Evolutionary conservation across 1,140 invertebrate species (phyloP).

Genomic region (Zaprionus nigranus): DNA sequence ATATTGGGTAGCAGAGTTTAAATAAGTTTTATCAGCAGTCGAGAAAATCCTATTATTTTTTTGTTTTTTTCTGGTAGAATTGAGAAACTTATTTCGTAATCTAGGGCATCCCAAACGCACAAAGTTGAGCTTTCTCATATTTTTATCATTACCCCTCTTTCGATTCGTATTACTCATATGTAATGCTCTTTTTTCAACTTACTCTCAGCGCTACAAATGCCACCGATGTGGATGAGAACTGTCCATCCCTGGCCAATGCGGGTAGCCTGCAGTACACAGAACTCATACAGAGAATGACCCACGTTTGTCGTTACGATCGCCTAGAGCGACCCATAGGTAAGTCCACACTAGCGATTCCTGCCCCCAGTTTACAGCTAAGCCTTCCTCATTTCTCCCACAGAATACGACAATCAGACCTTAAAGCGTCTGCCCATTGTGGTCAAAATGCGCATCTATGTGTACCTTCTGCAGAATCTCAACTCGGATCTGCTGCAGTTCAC

Average conservation of each 20-base stretch:
- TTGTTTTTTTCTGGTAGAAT: background rate
- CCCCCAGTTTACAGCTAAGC: background rate
- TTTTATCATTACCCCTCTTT: slow-evolving; percentile 30
- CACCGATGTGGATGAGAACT: slow-evolving; percentile 62
- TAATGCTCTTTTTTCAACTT: background rate
- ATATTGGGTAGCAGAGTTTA: too few relatives aligned
- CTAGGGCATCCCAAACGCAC: background rate
- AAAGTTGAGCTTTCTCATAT: background rate
- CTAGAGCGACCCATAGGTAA: slow-evolving; percentile 72
- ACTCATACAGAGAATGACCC: slow-evolving; percentile 75
- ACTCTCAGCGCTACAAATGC: slow-evolving; percentile 47
- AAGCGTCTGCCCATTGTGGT: slow-evolving; percentile 86
- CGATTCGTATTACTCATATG: slow-evolving; percentile 19
- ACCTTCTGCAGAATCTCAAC: slow-evolving; percentile 91
- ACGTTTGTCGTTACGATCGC: slow-evolving; percentile 80
- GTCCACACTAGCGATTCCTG: background rate
- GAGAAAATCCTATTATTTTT: too few relatives aligned
- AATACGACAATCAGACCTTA: slow-evolving; percentile 65
- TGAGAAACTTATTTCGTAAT: background rate
- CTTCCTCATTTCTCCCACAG: slow-evolving; percentile 15
- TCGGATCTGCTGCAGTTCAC: slow-evolving; percentile 93
- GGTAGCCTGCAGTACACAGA: slow-evolving; percentile 69
- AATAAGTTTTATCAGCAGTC: too few relatives aligned
- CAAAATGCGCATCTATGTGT: slow-evolving; percentile 89
- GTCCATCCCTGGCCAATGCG: slow-evolving; percentile 66